These are phyloP conservation scores for Pandemis corylana DNA, from an alignment of 2,888 invertebrate species.

Conservation along the genomic window DNA sequence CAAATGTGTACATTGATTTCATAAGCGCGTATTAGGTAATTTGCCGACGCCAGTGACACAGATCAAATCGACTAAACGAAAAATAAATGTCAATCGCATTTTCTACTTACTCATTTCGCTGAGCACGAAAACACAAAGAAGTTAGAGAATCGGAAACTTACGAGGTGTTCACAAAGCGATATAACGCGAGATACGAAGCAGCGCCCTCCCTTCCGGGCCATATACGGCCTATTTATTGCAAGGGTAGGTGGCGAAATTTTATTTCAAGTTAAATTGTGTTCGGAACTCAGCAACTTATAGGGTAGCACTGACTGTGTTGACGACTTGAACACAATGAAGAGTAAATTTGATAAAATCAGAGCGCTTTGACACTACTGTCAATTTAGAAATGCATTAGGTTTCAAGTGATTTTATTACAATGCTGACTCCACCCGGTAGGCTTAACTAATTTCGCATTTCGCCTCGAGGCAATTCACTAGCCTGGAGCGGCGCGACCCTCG, in stretches of 20 bases:
- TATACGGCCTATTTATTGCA: constrained; percentile 74
- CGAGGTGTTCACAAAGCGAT: constrained; percentile 68
- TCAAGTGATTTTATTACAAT: constrained; percentile 52
- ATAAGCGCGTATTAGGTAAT: constrained; percentile 9
- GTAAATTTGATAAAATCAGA: constrained; percentile 59
- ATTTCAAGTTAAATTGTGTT: constrained; percentile 83
- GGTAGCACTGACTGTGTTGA: constrained; percentile 22
- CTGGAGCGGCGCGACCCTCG: constrained; percentile 12
- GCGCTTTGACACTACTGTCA: constrained; percentile 67
- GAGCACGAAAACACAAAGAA: constrained; percentile 71
- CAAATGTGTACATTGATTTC: not conserved
- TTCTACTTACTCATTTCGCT: constrained; percentile 62
- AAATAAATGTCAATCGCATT: constrained; percentile 36
- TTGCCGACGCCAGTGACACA: constrained; percentile 7
- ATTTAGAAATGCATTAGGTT: constrained; percentile 66
- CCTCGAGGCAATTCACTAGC: constrained; percentile 26
- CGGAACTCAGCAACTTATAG: constrained; percentile 68
- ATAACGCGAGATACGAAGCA: constrained; percentile 66
- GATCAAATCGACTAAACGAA: constrained; percentile 24
- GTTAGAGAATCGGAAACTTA: constrained; percentile 69
- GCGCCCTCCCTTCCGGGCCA: constrained; percentile 69
- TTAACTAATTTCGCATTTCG: constrained; percentile 29
- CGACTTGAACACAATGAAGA: constrained; percentile 28
- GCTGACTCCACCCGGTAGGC: constrained; percentile 24
- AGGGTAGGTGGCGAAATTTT: constrained; percentile 77